Evolutionary conservation across 2,113 vertebrate species (phyloP).

Genomic region (Stegostoma tigrinum): DNA sequence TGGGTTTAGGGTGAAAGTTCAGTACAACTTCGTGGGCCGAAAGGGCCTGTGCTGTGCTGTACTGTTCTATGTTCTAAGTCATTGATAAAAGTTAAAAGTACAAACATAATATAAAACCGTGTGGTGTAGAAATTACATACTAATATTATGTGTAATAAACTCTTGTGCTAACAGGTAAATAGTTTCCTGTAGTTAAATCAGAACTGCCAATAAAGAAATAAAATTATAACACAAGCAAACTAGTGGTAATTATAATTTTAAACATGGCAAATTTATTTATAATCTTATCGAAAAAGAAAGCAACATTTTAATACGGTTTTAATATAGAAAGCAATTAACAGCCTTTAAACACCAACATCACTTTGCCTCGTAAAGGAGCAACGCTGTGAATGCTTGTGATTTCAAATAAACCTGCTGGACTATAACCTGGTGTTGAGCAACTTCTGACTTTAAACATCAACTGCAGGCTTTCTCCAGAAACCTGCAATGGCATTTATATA

Average conservation of each 20-base stretch:
- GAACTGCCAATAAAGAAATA: not conserved
- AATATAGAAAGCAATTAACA: not conserved
- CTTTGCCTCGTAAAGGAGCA: too few relatives aligned
- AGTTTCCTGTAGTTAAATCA: not conserved
- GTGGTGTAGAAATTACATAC: not conserved
- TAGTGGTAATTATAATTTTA: not conserved
- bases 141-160: too few relatives aligned
- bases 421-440: too few relatives aligned
- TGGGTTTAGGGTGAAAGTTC: too few relatives aligned
- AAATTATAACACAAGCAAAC: not conserved
- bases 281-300: not conserved
- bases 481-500: not conserved
- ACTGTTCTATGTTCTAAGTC: not conserved
- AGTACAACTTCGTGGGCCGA: too few relatives aligned
- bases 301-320: not conserved
- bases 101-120: not conserved
- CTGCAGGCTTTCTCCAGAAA: not conserved
- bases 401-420: too few relatives aligned
- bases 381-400: too few relatives aligned
- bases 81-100: not conserved
- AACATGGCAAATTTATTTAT: conserved; percentile 1
- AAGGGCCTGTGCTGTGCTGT: too few relatives aligned
- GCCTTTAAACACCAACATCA: not conserved
- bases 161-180: not conserved
- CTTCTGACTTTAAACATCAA: not conserved